These are phyloP conservation scores for Troilus luridus DNA, from an alignment of 2,888 invertebrate genomes.

Conservation along the genomic window DNA sequence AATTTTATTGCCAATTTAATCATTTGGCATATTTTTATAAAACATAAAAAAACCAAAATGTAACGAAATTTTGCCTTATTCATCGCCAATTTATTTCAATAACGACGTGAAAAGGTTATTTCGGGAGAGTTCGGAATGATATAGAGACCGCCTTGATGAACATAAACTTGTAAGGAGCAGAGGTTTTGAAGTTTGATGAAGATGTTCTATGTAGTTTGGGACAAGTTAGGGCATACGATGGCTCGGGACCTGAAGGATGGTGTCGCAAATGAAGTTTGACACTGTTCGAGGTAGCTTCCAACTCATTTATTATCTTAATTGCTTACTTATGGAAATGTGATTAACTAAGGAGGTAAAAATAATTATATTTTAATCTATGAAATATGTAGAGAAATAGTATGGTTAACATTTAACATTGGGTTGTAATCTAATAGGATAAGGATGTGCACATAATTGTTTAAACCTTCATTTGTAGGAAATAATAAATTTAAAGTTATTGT, in stretches of 20 bases:
- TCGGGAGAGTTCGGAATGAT: background rate
- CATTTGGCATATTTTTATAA: background rate
- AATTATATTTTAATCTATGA: background rate
- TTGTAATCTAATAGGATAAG: too few species aligned
- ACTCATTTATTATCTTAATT: background rate
- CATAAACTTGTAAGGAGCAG: background rate
- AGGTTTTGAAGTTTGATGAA: slow-evolving; percentile 36
- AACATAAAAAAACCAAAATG: background rate
- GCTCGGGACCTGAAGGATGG: background rate
- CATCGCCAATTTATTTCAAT: background rate
- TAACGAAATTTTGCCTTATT: background rate
- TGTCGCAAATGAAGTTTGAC: slow-evolving; percentile 7
- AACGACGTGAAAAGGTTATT: background rate
- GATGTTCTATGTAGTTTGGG: background rate
- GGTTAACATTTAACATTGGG: too few species aligned
- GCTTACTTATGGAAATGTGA: background rate
- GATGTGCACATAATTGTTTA: too few species aligned
- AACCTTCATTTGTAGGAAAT: too few species aligned
- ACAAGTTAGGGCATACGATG: background rate
- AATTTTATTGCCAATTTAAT: background rate
- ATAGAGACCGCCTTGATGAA: background rate
- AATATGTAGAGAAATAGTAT: background rate
- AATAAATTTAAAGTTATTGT: too few species aligned
- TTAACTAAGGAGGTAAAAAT: background rate
- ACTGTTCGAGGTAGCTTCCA: background rate